These are phyloP conservation scores for Dryas iulia DNA, from an alignment of 1,140 invertebrate species.

Conservation along the genomic window DNA sequence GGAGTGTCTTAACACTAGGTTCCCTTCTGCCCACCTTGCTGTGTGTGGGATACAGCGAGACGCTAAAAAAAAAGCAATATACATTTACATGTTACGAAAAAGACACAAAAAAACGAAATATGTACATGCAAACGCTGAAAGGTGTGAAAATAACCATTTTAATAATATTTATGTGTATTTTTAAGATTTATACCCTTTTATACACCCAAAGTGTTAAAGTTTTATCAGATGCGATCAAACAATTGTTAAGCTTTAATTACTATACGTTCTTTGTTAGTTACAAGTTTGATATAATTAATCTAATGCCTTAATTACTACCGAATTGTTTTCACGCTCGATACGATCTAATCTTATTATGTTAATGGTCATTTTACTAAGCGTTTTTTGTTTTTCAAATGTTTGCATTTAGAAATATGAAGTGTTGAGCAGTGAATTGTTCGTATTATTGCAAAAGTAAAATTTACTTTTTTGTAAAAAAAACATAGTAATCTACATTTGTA, in stretches of 20 bases:
- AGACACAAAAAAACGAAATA: no score
- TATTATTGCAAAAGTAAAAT: not conserved
- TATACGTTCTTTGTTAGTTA: conserved; percentile 15
- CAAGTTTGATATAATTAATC: conserved; percentile 28
- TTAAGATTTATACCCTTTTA: conserved; percentile 4
- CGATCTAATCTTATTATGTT: conserved; percentile 49
- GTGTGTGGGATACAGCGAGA: no score
- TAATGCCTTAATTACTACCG: conserved; percentile 39
- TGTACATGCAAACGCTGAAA: not conserved
- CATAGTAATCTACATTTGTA: not conserved
- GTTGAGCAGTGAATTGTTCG: not conserved
- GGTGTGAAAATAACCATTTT: not conserved
- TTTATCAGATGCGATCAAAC: conserved; percentile 29
- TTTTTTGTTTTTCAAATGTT: conserved; percentile 32
- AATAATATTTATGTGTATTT: conserved; percentile 1
- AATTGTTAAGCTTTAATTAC: conserved; percentile 18
- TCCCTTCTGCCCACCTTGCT: no score
- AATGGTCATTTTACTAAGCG: not conserved
- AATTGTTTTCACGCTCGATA: conserved; percentile 56
- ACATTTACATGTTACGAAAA: no score
- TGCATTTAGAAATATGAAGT: not conserved
- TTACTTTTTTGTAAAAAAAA: no score
- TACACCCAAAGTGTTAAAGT: not conserved
- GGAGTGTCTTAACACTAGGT: no score
- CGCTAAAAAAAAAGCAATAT: no score